These are phyloP conservation scores for Anagyrus pseudococci DNA, from an alignment of 2,888 invertebrate species.

Conservation along the genomic window DNA sequence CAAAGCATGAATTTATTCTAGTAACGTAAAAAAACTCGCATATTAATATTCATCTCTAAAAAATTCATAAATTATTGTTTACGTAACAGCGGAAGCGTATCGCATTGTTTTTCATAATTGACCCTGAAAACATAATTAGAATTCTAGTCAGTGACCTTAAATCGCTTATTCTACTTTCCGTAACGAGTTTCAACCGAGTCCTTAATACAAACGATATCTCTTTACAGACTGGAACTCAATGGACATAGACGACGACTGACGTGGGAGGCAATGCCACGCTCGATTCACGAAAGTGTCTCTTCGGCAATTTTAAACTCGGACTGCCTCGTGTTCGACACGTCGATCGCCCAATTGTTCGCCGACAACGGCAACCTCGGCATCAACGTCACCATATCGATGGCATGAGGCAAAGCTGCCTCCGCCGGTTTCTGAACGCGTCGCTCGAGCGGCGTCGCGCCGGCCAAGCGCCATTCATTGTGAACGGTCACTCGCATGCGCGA, in stretches of 20 bases:
- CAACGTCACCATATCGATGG: constrained; percentile 97
- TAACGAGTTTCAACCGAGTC: too few relatives aligned
- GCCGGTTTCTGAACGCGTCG: constrained; percentile 32
- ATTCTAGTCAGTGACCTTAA: too few relatives aligned
- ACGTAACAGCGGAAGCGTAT: neutral
- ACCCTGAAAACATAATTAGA: neutral
- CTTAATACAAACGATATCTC: neutral
- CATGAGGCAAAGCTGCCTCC: constrained; percentile 64
- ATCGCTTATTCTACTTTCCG: too few relatives aligned
- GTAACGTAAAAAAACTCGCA: neutral
- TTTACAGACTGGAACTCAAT: constrained; percentile 87
- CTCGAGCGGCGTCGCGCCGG: constrained; percentile 5
- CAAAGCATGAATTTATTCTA: neutral
- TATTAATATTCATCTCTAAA: neutral
- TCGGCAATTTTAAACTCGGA: constrained; percentile 97
- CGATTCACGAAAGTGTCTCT: constrained; percentile 98
- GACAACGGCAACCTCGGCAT: constrained; percentile 99
- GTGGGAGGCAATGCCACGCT: constrained; percentile 99
- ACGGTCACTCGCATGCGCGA: too few relatives aligned
- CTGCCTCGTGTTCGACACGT: constrained; percentile 98
- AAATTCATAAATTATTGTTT: neutral
- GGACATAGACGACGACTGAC: constrained; percentile 93
- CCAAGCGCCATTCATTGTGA: constrained; percentile 30
- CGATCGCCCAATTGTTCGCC: constrained; percentile 97
- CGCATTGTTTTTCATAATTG: neutral